These are phyloP conservation scores for Drosophila ustulata DNA, from an alignment of 2,888 invertebrate species.

Conservation along the genomic window DNA sequence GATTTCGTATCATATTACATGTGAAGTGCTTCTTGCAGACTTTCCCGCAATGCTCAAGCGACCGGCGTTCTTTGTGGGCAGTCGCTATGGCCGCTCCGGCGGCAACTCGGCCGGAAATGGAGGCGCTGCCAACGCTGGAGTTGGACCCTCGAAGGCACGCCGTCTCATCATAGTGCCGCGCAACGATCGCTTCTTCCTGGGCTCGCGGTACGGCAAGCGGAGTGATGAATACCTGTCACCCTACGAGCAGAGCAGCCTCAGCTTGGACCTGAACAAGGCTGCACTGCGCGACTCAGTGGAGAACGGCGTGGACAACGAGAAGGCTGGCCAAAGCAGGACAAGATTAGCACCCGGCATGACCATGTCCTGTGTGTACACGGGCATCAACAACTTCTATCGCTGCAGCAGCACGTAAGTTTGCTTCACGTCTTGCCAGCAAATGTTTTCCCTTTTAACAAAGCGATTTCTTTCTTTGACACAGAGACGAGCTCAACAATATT, in stretches of 20 bases:
- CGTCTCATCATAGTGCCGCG: conserved; percentile 84
- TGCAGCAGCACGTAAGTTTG: conserved; percentile 86
- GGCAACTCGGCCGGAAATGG: conserved; percentile 50
- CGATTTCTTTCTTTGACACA: conserved; percentile 33
- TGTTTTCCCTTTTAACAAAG: background rate
- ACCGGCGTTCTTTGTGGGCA: conserved; percentile 85
- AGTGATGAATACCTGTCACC: conserved; percentile 70
- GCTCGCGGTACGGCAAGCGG: conserved; percentile 85
- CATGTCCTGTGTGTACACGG: conserved; percentile 86
- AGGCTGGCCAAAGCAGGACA: conserved; percentile 14
- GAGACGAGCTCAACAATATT: conserved; percentile 74
- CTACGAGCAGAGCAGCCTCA: conserved; percentile 66
- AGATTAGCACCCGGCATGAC: conserved; percentile 23
- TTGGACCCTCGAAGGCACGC: conserved; percentile 79
- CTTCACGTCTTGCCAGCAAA: background rate
- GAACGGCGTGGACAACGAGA: conserved; percentile 34
- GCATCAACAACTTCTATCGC: conserved; percentile 86
- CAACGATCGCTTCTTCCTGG: conserved; percentile 85
- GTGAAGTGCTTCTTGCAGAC: conserved; percentile 36
- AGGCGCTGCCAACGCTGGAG: conserved; percentile 38
- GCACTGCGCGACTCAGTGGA: conserved; percentile 25
- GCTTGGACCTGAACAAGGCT: conserved; percentile 37
- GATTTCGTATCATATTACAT: background rate
- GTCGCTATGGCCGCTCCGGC: conserved; percentile 85
- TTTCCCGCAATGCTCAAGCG: conserved; percentile 77